Conservation (phyloP, 2,888 invertebrate genomes). For the Lithodes maja region DNA sequence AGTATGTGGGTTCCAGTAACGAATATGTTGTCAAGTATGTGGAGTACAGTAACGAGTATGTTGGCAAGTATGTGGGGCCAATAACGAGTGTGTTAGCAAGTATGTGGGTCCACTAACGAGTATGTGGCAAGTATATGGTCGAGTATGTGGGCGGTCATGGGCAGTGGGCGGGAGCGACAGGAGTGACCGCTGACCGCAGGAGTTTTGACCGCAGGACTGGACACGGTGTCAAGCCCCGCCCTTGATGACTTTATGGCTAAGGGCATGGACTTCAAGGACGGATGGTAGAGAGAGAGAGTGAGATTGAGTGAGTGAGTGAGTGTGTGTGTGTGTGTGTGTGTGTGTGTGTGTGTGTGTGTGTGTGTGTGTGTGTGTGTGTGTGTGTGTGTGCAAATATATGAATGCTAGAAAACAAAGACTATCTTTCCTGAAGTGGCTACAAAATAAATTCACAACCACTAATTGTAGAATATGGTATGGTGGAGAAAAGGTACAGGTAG, state of each 20-base stretch:
- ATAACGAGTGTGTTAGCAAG: background rate
- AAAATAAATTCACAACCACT: too few relatives aligned
- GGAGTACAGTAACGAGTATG: background rate
- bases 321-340: background rate
- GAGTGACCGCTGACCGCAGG: constrained; percentile 1
- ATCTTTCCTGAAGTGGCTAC: too few relatives aligned
- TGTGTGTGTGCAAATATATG: too few relatives aligned
- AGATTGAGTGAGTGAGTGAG: background rate
- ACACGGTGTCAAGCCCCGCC: background rate
- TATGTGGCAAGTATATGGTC: background rate
- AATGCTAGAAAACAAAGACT: too few relatives aligned
- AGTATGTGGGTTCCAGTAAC: too few relatives aligned
- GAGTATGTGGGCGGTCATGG: background rate
- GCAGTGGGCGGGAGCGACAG: background rate
- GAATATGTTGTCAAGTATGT: background rate
- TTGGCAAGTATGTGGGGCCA: constrained; percentile 1
- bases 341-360: background rate
- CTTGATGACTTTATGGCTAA: background rate
- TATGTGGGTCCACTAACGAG: background rate
- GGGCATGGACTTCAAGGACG: background rate
- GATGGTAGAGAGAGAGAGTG: background rate
- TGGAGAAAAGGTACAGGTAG: too few relatives aligned
- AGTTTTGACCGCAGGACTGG: background rate
- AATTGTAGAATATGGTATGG: too few relatives aligned
- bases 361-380: too few relatives aligned